phyloP scores from a whole-genome alignment of 2,113 vertebrate species.

The Chinchilla lanigera region DNA sequence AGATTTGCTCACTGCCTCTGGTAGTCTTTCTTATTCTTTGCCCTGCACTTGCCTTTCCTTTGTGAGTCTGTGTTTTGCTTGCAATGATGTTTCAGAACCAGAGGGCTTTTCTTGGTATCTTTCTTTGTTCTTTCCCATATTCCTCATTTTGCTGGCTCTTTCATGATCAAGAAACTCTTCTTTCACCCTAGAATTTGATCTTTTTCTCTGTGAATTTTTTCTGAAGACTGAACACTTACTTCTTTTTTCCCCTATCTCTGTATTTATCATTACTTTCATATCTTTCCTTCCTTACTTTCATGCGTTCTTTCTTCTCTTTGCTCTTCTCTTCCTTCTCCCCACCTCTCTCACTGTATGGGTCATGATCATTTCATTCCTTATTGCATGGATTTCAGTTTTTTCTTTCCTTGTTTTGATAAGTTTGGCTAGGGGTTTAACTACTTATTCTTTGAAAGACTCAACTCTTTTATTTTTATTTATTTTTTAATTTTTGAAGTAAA shows the following conservation, averaged over 20 bases:
- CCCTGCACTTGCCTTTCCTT: slow-evolving; percentile 73
- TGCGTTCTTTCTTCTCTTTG: no score
- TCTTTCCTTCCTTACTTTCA: slow-evolving; percentile 73
- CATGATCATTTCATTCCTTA: no score
- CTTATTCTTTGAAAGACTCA: no score
- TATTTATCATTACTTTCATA: slow-evolving; percentile 71
- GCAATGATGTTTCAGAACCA: slow-evolving; percentile 65
- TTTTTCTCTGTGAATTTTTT: slow-evolving; percentile 64
- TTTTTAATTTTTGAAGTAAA: no score
- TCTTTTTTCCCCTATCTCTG: slow-evolving; percentile 69
- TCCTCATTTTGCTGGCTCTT: slow-evolving; percentile 75
- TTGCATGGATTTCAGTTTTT: no score
- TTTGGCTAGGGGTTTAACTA: no score
- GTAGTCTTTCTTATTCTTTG: slow-evolving; percentile 68
- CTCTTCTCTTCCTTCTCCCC: no score
- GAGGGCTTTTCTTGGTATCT: slow-evolving; percentile 61
- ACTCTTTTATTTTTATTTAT: no score
- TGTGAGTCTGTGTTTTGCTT: slow-evolving; percentile 77
- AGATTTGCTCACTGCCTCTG: slow-evolving; percentile 90
- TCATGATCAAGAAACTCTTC: slow-evolving; percentile 58
- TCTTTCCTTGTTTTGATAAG: no score
- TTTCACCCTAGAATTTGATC: slow-evolving; percentile 57
- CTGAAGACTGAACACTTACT: slow-evolving; percentile 70
- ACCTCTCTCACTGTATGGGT: no score
- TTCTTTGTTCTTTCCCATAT: slow-evolving; percentile 73